Conservation (phyloP, 2,113 vertebrate species). For the Oenanthe melanoleuca region DNA sequence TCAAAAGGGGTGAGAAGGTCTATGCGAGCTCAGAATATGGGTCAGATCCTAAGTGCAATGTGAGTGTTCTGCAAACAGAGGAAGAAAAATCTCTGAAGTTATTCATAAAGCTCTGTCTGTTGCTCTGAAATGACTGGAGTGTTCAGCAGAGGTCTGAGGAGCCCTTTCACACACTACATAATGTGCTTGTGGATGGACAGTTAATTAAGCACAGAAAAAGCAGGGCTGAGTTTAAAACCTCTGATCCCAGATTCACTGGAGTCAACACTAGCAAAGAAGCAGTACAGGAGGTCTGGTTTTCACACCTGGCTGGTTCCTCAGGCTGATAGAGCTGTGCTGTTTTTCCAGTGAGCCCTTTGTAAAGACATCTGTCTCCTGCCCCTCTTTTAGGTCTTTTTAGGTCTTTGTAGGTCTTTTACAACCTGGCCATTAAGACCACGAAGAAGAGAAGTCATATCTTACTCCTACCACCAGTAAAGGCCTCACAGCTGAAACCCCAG, state of each 20-base stretch:
- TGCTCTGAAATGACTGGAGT: not conserved
- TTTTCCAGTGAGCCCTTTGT: not conserved
- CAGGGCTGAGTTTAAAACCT: not conserved
- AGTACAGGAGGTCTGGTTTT: slow-evolving; percentile 19
- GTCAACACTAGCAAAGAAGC: not conserved
- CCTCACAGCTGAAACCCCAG: not conserved
- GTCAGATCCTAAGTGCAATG: not conserved
- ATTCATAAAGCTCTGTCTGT: not conserved
- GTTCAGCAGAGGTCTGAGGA: not conserved
- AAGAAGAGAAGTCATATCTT: not conserved
- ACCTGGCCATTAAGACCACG: not conserved
- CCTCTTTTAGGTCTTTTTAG: too few species aligned
- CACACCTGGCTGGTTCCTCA: not conserved
- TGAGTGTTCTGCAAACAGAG: not conserved
- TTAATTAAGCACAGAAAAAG: slow-evolving; percentile 34
- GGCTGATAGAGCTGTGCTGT: not conserved
- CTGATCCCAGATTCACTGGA: slow-evolving; percentile 5
- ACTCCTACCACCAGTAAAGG: not conserved
- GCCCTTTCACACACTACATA: not conserved
- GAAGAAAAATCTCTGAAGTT: not conserved
- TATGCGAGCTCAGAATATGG: not conserved
- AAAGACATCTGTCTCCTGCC: not conserved
- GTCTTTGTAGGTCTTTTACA: not conserved
- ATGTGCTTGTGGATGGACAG: not conserved
- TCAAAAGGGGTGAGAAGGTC: not conserved